These are phyloP conservation scores for Molorchus minor DNA, from an alignment of 2,888 invertebrate species.

Conservation along the genomic window DNA sequence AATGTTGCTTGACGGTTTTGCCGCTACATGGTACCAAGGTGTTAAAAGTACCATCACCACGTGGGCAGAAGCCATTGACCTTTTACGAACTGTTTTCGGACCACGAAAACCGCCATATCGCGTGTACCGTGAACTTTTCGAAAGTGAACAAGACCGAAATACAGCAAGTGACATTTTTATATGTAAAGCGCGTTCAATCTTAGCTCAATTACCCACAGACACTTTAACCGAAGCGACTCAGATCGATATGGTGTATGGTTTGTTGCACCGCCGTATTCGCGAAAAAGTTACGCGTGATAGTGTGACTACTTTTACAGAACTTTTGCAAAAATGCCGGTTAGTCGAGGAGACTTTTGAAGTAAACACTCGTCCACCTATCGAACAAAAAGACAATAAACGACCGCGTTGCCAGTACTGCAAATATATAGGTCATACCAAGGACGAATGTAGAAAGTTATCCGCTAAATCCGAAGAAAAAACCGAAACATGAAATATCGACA, in stretches of 20 bases:
- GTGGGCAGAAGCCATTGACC: conserved; percentile 15
- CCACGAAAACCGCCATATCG: conserved; percentile 20
- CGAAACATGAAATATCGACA: neutral
- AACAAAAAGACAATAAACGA: too few relatives aligned
- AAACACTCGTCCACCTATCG: neutral
- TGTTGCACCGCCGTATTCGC: conserved; percentile 15
- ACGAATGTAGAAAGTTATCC: too few relatives aligned
- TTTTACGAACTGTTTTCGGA: conserved; percentile 25
- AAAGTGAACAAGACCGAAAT: conserved; percentile 11
- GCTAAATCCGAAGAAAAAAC: conserved; percentile 9
- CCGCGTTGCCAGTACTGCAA: too few relatives aligned
- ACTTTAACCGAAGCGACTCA: conserved; percentile 9
- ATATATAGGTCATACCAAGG: too few relatives aligned
- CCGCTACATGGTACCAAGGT: conserved; percentile 30
- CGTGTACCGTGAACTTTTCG: conserved; percentile 18
- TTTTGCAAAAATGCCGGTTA: neutral
- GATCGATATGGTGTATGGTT: conserved; percentile 23
- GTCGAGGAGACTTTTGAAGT: neutral
- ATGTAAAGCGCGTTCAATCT: conserved; percentile 16
- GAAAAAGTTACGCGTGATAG: too few relatives aligned
- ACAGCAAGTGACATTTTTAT: conserved; percentile 12
- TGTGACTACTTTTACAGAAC: conserved; percentile 13
- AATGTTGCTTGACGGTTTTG: conserved; percentile 27
- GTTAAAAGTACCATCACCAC: conserved; percentile 22
- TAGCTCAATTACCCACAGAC: conserved; percentile 16